Conservation (phyloP, 2,888 invertebrate species). For the Leucozona laternaria region DNA sequence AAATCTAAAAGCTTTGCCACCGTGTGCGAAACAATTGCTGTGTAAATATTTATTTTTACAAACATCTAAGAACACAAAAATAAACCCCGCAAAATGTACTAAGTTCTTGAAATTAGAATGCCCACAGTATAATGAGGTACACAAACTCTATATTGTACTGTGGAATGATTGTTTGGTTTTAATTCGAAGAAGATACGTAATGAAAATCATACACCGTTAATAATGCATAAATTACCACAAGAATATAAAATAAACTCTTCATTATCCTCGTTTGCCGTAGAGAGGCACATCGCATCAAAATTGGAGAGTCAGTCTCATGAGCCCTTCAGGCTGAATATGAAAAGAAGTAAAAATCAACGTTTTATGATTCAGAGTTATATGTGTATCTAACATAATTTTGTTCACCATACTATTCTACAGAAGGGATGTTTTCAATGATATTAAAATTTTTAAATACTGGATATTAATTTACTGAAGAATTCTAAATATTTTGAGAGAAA, state of each 20-base stretch:
- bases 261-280: conserved; percentile 46
- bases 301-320: conserved; percentile 42
- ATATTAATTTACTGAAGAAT: neutral
- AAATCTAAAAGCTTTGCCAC: neutral
- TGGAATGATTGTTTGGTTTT: conserved; percentile 77
- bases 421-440: neutral
- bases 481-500: neutral
- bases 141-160: conserved; percentile 4
- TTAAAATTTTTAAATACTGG: neutral
- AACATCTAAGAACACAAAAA: conserved; percentile 30
- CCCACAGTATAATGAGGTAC: conserved; percentile 30
- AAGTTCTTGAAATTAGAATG: neutral
- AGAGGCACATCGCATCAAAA: neutral
- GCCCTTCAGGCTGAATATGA: conserved; percentile 50
- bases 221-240: conserved; percentile 78
- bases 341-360: conserved; percentile 34
- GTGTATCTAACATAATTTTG: neutral
- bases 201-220: conserved; percentile 78
- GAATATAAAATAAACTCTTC: conserved; percentile 78
- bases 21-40: conserved; percentile 4
- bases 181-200: conserved; percentile 77
- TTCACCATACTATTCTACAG: neutral
- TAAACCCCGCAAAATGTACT: neutral
- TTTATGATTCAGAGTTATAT: conserved; percentile 44
- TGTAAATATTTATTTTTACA: conserved; percentile 24